phyloP scores from a whole-genome alignment of 2,888 invertebrate genomes.

The Onchidella celtica region DNA sequence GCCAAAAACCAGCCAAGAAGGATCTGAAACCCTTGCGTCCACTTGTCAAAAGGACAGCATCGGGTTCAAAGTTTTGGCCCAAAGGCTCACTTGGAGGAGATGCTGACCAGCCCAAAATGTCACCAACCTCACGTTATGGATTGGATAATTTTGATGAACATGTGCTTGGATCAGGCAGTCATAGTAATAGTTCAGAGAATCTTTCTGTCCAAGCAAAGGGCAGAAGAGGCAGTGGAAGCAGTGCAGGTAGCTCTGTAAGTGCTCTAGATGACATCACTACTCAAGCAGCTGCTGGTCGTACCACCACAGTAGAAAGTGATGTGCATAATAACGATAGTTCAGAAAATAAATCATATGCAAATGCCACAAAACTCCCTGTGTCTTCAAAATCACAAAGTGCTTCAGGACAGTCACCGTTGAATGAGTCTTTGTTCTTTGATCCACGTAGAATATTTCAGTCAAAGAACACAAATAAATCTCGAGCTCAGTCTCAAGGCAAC shows the following conservation, averaged over 20 bases:
- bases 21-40: conserved; percentile 42
- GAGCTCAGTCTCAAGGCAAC: background rate
- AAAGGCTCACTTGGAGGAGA: conserved; percentile 34
- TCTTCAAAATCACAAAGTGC: background rate
- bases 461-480: conserved; percentile 60
- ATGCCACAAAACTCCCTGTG: background rate
- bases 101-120: conserved; percentile 57
- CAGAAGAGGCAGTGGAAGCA: conserved; percentile 69
- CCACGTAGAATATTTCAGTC: conserved; percentile 71
- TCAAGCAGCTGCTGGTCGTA: conserved; percentile 2
- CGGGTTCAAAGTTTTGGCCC: conserved; percentile 37
- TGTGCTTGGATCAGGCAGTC: conserved; percentile 52
- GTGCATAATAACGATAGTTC: background rate
- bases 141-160: conserved; percentile 74
- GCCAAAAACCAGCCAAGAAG: conserved; percentile 14
- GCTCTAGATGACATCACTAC: conserved; percentile 68
- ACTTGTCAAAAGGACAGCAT: conserved; percentile 34
- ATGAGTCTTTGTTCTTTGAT: conserved; percentile 70
- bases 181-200: conserved; percentile 58
- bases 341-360: background rate
- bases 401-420: background rate
- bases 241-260: conserved; percentile 68
- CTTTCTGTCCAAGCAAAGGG: conserved; percentile 51
- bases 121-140: conserved; percentile 75
- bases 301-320: conserved; percentile 28